A percentile compares a stretch with the other conserved stretches of the same genome.
These are phyloP conservation scores for Cremastinae sp. DNA, from an alignment of 2,888 invertebrate genomes.

Conservation along the genomic window DNA sequence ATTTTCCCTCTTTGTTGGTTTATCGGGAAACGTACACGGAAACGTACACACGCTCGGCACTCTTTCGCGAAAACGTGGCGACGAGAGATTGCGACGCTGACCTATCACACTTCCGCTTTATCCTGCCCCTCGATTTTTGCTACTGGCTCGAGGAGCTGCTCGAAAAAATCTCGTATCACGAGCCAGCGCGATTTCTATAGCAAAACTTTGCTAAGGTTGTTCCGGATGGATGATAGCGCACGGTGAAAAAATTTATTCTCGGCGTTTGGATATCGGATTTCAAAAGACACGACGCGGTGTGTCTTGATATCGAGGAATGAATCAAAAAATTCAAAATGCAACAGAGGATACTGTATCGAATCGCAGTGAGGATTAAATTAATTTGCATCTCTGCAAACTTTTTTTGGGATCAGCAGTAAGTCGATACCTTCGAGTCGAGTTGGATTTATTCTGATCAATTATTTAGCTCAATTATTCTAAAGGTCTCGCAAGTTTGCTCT, in stretches of 20 bases:
- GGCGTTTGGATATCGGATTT: not conserved
- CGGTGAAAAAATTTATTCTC: not conserved
- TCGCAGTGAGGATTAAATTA: no score
- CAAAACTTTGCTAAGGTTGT: not conserved
- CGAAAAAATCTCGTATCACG: not conserved
- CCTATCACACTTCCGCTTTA: conserved; percentile 24
- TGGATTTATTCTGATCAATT: no score
- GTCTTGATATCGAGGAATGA: no score
- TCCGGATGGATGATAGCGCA: no score
- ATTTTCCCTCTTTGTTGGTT: conserved; percentile 76
- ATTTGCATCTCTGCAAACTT: no score
- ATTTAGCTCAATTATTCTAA: no score
- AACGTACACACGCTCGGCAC: not conserved
- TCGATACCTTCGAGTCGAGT: no score
- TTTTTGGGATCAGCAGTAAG: no score
- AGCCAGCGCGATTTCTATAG: not conserved
- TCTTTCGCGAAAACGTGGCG: conserved; percentile 36
- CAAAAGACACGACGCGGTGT: not conserved
- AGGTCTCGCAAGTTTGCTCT: no score
- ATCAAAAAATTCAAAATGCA: no score
- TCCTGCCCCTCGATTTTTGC: conserved; percentile 13
- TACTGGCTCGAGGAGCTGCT: conserved; percentile 6
- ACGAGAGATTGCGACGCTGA: conserved; percentile 58
- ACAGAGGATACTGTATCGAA: no score
- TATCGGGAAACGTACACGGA: conserved; percentile 65